Conservation (phyloP, 2,888 invertebrate genomes). For the Gymnosoma rotundatum region DNA sequence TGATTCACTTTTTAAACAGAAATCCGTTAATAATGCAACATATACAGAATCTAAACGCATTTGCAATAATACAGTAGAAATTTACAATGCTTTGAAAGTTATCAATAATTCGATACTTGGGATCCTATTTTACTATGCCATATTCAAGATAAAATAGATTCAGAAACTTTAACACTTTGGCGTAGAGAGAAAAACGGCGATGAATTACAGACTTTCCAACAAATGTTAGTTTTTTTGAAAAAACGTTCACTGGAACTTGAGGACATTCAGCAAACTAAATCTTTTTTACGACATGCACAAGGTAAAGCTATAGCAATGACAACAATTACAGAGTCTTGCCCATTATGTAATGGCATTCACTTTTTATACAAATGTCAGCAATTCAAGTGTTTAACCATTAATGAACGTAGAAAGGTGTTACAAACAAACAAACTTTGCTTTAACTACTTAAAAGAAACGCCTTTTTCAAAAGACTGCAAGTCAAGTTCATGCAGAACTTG, state of each 20-base stretch:
- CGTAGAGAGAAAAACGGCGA: not conserved
- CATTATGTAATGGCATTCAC: constrained; percentile 29
- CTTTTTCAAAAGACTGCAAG: constrained; percentile 47
- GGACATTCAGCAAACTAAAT: not conserved
- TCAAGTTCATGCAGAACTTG: constrained; percentile 40
- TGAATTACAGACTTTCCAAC: constrained; percentile 26
- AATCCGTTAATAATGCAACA: constrained; percentile 25
- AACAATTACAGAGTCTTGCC: constrained; percentile 30
- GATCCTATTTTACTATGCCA: constrained; percentile 47
- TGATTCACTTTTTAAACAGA: constrained; percentile 29
- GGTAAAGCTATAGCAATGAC: not conserved
- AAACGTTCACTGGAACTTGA: constrained; percentile 52
- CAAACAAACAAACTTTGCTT: not conserved
- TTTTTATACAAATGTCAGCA: constrained; percentile 43
- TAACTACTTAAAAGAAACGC: constrained; percentile 8
- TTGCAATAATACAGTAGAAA: constrained; percentile 33
- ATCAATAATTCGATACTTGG: constrained; percentile 44
- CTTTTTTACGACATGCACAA: not conserved
- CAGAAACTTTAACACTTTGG: constrained; percentile 53
- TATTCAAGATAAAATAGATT: constrained; percentile 54
- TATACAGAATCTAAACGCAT: constrained; percentile 40
- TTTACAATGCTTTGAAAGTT: constrained; percentile 48
- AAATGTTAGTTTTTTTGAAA: constrained; percentile 54
- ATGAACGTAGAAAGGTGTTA: constrained; percentile 31
- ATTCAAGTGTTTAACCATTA: constrained; percentile 25